Evolutionary conservation across 2,888 invertebrate species (phyloP), one percentile per base, ranked within the genome.

Genomic region (Meteorus cinctellus): DNA sequence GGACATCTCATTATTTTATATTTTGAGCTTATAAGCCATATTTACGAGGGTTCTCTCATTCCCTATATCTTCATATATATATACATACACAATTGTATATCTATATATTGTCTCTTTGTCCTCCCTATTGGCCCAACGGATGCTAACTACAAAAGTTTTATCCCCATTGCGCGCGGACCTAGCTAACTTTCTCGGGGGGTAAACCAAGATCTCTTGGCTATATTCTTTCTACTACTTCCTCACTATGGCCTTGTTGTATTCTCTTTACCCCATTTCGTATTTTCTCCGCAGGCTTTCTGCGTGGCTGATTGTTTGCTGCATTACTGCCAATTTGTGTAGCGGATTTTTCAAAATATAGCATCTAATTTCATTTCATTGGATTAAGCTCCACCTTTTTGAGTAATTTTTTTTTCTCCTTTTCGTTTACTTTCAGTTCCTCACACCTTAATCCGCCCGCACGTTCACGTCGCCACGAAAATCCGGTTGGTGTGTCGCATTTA

Each of bases 11-110:
- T 86, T 86, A 85, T 86, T 85, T 85, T 80, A 84, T 81, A 82
- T 86, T 85, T 84, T 83, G 82, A 86, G 83, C 83, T 81, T 78
- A 81, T 85, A 86, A 86, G 86, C 85, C 79, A 80, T 84, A 86
- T 86, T 86, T 86, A 86, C 85, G 86, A 85, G 83, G 79, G 65
- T 77, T 71, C 69, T 67, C 55, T 19, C 55, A 55, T 55, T 55
- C 55, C n/a, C 48, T 48, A 48, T 48, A 48, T 48, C 0, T n/a
- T 48, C n/a, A 48, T 55, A 55, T 8, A 55, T 55, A 4, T 24
- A 24, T 48, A 48, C 8, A 34, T 34, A 34, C 8, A 34, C 8
- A 1, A 48, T 48, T 55, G 19, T 55, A 55, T 55, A 55, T 55
- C 1, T 55, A 55, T 55, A 19, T 66, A 34, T 14, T 67, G 51